Percentiles rank a stretch among this genome's conserved stretches.
phyloP scores from a whole-genome alignment of 2,797 vertebrate species.

The Melanotaenia pygmaea region DNA sequence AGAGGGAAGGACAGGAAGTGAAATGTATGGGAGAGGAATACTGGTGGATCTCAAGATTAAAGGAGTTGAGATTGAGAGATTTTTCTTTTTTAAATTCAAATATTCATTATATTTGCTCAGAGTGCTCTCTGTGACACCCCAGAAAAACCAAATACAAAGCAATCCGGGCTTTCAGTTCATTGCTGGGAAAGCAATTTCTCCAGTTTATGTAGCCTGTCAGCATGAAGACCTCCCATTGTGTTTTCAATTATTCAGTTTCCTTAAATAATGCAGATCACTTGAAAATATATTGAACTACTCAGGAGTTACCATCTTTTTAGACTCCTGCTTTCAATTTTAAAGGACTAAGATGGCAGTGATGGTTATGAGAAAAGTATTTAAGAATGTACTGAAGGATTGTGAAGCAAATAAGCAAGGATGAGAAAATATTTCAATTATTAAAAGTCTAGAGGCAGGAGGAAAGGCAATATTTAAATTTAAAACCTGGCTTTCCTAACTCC shows the following conservation, averaged over 20 bases:
- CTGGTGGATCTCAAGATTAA: conserved; percentile 5
- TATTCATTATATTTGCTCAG: conserved; percentile 19
- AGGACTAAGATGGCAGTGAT: conserved; percentile 13
- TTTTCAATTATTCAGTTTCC: conserved; percentile 56
- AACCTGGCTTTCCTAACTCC: background rate
- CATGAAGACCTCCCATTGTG: conserved; percentile 24
- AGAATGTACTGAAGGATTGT: conserved; percentile 42
- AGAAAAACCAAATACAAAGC: conserved; percentile 15
- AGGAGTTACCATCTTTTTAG: conserved; percentile 19
- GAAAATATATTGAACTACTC: conserved; percentile 42
- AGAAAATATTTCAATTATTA: conserved; percentile 48
- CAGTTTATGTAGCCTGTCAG: conserved; percentile 32
- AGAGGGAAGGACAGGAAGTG: background rate
- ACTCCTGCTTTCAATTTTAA: conserved; percentile 28
- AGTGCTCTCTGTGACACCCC: background rate
- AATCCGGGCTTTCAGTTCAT: conserved; percentile 21
- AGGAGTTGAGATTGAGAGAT: conserved; percentile 28
- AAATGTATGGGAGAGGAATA: background rate
- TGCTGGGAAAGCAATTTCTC: conserved; percentile 12
- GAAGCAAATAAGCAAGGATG: conserved; percentile 12
- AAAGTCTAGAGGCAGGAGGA: background rate
- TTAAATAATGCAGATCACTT: conserved; percentile 33
- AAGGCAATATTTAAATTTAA: conserved; percentile 18
- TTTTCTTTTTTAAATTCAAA: conserved; percentile 3
- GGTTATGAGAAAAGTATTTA: conserved; percentile 40